These are phyloP conservation scores for Oryzias melastigma DNA, from an alignment of 2,113 vertebrate species.

Conservation along the genomic window DNA sequence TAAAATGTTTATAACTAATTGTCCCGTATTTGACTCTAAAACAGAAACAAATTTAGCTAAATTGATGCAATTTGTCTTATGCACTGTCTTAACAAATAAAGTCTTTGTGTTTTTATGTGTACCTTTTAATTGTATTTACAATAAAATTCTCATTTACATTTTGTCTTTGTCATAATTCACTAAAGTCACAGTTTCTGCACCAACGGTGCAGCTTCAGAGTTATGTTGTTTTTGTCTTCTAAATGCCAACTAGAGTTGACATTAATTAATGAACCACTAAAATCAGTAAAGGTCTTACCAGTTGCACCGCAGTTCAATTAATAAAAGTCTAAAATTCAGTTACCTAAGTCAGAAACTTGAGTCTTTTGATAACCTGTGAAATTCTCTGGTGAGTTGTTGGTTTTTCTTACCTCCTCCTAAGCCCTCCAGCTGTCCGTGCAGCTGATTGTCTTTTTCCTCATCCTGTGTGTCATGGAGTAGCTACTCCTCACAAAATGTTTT, in stretches of 20 bases:
- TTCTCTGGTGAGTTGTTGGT: not conserved
- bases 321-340: not conserved
- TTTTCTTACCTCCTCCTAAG: not conserved
- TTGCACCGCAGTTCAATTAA: not conserved
- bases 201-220: not conserved
- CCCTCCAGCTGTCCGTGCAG: not conserved
- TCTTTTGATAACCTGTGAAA: not conserved
- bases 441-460: not conserved
- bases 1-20: not conserved
- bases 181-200: not conserved
- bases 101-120: conserved; percentile 21
- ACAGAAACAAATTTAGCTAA: conserved; percentile 6
- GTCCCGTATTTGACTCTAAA: conserved; percentile 1
- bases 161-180: conserved; percentile 8
- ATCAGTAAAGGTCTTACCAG: not conserved
- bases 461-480: not conserved
- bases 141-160: conserved; percentile 44
- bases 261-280: not conserved
- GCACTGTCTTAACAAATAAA: conserved; percentile 4
- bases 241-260: too few species aligned
- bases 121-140: conserved; percentile 61
- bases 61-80: conserved; percentile 2
- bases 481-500: not conserved
- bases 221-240: not conserved
- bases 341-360: not conserved